These are phyloP conservation scores for Acanthoscelides obtectus DNA, from an alignment of 2,888 invertebrate genomes.

Conservation along the genomic window DNA sequence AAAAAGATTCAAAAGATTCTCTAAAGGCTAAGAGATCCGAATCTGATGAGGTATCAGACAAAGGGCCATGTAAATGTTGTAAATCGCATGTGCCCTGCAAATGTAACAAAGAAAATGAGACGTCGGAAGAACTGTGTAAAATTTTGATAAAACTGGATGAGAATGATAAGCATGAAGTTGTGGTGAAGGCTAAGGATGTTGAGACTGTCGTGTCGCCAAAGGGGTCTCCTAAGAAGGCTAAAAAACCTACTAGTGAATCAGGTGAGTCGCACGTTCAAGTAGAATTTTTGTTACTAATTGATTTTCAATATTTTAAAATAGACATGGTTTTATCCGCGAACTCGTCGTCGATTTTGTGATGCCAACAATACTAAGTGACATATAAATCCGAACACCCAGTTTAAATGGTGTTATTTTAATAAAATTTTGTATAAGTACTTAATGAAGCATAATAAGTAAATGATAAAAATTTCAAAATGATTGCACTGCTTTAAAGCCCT, in stretches of 20 bases:
- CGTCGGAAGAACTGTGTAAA: conserved; percentile 36
- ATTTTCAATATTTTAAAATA: no score
- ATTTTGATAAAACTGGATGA: conserved; percentile 42
- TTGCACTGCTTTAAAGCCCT: no score
- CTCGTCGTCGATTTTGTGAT: no score
- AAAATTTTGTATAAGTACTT: no score
- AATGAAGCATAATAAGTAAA: no score
- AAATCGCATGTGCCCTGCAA: conserved; percentile 22
- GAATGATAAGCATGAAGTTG: conserved; percentile 33
- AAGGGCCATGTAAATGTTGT: conserved; percentile 12
- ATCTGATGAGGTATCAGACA: not conserved
- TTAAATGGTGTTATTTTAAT: no score
- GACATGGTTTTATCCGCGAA: no score
- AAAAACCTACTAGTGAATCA: not conserved
- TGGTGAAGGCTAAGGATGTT: conserved; percentile 18
- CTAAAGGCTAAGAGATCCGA: not conserved
- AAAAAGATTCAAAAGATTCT: not conserved
- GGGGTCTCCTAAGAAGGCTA: not conserved
- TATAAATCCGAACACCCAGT: no score
- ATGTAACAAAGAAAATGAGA: conserved; percentile 23
- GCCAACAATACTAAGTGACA: no score
- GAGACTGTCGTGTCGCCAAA: not conserved
- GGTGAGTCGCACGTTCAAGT: no score
- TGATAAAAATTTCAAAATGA: no score
- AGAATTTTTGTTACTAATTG: no score